phyloP scores from a whole-genome alignment of 1,140 invertebrate species.

The Epicauta chinensis region DNA sequence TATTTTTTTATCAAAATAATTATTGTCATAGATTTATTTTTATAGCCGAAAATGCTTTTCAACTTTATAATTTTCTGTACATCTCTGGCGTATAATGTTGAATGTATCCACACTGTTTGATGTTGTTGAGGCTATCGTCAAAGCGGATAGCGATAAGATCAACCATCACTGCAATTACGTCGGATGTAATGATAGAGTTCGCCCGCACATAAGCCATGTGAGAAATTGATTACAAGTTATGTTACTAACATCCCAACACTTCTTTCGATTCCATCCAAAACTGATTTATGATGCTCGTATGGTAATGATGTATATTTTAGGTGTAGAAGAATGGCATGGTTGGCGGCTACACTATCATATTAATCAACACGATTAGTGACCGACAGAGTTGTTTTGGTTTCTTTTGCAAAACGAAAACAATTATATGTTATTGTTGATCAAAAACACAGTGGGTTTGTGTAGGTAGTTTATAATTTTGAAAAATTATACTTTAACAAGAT shows the following conservation, averaged over 20 bases:
- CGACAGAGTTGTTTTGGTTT: no score
- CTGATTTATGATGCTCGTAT: slow-evolving; percentile 24
- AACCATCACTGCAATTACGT: slow-evolving; percentile 18
- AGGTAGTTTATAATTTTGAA: neutral
- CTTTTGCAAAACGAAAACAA: no score
- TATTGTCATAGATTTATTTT: no score
- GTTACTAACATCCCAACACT: slow-evolving; percentile 20
- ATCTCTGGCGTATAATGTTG: no score
- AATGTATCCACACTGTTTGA: no score
- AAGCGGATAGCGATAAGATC: slow-evolving; percentile 8
- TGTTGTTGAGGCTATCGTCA: no score
- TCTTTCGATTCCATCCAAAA: slow-evolving; percentile 10
- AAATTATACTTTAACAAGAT: slow-evolving; percentile 8
- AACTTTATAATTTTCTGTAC: no score
- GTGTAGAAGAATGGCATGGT: slow-evolving; percentile 1
- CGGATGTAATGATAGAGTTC: slow-evolving; percentile 18
- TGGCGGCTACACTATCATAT: slow-evolving; percentile 7
- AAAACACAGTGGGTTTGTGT: neutral
- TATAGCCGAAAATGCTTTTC: no score
- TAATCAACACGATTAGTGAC: slow-evolving; percentile 1
- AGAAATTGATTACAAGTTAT: slow-evolving; percentile 25
- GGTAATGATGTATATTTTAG: slow-evolving; percentile 27
- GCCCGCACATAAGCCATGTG: slow-evolving; percentile 20
- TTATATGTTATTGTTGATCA: no score
- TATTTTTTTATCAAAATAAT: neutral